Evolutionary conservation across 2,797 vertebrate species (phyloP).

Genomic region (Prunella strophiata): DNA sequence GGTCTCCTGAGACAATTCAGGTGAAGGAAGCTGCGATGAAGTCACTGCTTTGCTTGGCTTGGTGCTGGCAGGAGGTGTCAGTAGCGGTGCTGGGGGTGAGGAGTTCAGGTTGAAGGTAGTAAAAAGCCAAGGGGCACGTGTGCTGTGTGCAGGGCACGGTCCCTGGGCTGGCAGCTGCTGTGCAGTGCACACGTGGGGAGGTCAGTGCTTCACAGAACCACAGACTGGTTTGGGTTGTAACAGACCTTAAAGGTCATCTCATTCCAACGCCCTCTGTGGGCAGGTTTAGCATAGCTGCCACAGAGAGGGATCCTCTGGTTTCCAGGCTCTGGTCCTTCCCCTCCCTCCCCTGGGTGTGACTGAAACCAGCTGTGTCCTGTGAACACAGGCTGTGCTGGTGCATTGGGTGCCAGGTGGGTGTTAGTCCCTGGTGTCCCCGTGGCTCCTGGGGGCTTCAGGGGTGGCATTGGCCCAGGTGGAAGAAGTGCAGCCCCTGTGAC

Average conservation of each 20-base stretch:
- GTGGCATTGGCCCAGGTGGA: not conserved
- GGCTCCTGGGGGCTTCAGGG: not conserved
- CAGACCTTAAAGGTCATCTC: not conserved
- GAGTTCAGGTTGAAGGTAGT: not conserved
- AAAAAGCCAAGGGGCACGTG: accelerated
- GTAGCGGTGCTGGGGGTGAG: accelerated
- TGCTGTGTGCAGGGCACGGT: not conserved
- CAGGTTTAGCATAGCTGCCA: not conserved
- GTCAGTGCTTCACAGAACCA: not conserved
- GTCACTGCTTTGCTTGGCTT: constrained; percentile 24
- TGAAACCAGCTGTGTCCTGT: accelerated
- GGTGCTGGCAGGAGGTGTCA: not conserved
- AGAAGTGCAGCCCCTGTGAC: not conserved
- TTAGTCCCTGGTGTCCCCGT: accelerated
- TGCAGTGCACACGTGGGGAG: accelerated
- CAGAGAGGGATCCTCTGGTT: not conserved
- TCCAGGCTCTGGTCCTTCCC: not conserved
- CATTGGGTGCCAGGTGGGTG: not conserved
- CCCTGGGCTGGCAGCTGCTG: not conserved
- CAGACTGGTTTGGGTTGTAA: not conserved
- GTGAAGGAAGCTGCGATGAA: constrained; percentile 36
- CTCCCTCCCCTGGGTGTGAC: not conserved
- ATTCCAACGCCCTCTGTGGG: accelerated
- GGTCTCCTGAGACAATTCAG: constrained; percentile 13
- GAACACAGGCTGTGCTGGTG: accelerated